Conservation (phyloP, 2,797 vertebrate genomes). For the Craterocephalus amniculus region DNA sequence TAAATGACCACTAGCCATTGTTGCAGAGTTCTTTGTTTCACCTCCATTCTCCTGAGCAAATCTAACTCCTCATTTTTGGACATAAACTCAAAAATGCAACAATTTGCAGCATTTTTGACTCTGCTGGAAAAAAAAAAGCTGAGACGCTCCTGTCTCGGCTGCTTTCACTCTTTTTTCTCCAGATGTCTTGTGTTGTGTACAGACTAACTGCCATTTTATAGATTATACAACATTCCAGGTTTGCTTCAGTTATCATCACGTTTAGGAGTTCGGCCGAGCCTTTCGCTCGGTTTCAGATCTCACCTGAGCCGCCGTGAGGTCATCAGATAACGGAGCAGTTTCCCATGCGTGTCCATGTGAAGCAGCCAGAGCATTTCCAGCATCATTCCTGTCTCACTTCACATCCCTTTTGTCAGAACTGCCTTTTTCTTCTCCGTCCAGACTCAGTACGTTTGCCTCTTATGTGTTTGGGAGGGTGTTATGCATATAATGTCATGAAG, state of each 20-base stretch:
- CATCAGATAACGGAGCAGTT: conserved; percentile 33
- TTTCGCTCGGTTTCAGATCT: conserved; percentile 46
- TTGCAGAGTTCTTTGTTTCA: conserved; percentile 60
- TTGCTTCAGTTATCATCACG: conserved; percentile 65
- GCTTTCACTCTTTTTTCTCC: conserved; percentile 49
- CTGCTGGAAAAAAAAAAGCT: conserved; percentile 38
- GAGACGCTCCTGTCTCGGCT: conserved; percentile 43
- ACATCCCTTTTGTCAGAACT: conserved; percentile 58
- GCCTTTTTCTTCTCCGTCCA: conserved; percentile 53
- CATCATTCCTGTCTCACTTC: conserved; percentile 31
- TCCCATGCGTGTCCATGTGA: conserved; percentile 49
- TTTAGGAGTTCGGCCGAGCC: conserved; percentile 50
- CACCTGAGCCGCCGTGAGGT: conserved; percentile 24
- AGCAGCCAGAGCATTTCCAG: conserved; percentile 56
- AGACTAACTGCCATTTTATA: conserved; percentile 82
- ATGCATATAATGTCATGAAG: conserved; percentile 74
- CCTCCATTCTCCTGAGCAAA: conserved; percentile 54
- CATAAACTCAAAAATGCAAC: conserved; percentile 59
- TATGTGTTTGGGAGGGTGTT: conserved; percentile 61
- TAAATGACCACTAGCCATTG: conserved; percentile 64
- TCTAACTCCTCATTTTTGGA: conserved; percentile 45
- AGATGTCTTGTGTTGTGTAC: conserved; percentile 63
- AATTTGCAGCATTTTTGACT: conserved; percentile 71
- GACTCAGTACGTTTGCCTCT: conserved; percentile 47
- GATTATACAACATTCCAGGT: conserved; percentile 80